phyloP scores from a whole-genome alignment of 2,888 invertebrate species.

The Cantharis rufa region DNA sequence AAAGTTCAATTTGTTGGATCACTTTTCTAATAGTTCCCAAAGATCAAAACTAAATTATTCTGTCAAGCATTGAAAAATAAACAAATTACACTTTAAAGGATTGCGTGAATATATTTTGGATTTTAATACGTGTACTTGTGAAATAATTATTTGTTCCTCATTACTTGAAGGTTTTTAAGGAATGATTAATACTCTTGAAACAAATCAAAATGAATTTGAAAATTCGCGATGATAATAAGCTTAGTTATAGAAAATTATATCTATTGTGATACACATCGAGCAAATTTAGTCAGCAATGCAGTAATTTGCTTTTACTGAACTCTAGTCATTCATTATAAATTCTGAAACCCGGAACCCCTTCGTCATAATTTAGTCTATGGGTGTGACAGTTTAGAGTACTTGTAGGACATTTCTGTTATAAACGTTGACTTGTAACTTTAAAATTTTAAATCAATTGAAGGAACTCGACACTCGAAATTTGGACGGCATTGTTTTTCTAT shows the following conservation, averaged over 20 bases:
- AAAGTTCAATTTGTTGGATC: no score
- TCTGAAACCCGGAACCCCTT: slow-evolving; percentile 11
- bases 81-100: background rate
- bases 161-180: background rate
- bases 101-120: no score
- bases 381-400: slow-evolving; percentile 4
- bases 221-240: background rate
- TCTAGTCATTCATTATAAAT: slow-evolving; percentile 20
- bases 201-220: background rate
- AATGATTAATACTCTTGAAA: background rate
- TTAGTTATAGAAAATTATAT: background rate
- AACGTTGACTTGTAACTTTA: background rate
- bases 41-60: no score
- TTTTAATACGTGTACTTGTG: background rate
- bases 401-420: slow-evolving; percentile 3
- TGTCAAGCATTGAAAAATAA: no score
- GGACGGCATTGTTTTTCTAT: background rate
- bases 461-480: background rate
- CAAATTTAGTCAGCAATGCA: slow-evolving; percentile 17
- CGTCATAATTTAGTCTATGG: slow-evolving; percentile 13
- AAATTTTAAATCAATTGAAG: background rate
- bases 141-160: background rate
- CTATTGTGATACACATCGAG: background rate
- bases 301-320: slow-evolving; percentile 17
- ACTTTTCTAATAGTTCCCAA: no score